These are phyloP conservation scores for Mycalesis mineus DNA, from an alignment of 2,888 invertebrate species.

Conservation along the genomic window DNA sequence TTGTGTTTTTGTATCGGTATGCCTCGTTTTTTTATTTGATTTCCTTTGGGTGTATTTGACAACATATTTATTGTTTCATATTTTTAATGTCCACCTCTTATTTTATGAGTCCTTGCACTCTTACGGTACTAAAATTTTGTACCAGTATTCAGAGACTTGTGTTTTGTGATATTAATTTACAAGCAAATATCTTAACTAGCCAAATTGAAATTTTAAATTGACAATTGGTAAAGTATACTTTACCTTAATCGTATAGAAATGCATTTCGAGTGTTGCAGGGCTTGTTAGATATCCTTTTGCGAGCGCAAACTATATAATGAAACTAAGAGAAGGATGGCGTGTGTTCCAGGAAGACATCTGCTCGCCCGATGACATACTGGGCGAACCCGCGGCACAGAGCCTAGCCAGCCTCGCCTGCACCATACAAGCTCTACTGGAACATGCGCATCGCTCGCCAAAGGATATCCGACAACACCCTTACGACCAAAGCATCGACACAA, in stretches of 20 bases:
- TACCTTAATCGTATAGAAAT: constrained; percentile 3
- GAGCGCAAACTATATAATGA: constrained; percentile 38
- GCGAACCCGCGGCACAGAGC: constrained; percentile 40
- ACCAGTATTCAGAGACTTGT: too few species aligned
- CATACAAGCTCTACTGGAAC: constrained; percentile 50
- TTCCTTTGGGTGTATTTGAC: too few species aligned
- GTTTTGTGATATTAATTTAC: too few species aligned
- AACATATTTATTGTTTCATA: too few species aligned
- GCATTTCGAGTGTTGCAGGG: constrained; percentile 61
- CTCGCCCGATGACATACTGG: constrained; percentile 80
- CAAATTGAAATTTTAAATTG: background rate
- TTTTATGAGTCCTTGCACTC: too few species aligned
- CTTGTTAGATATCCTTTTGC: constrained; percentile 58
- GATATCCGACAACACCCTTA: constrained; percentile 58
- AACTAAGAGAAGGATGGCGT: constrained; percentile 73
- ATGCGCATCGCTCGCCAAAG: constrained; percentile 57
- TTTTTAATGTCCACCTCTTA: too few species aligned
- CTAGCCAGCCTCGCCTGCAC: constrained; percentile 58
- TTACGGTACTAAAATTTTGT: too few species aligned
- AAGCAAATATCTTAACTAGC: too few species aligned
- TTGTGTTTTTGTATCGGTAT: too few species aligned
- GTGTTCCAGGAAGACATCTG: constrained; percentile 84
- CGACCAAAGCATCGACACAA: constrained; percentile 39
- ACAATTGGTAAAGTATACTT: background rate
- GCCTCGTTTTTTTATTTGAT: too few species aligned